These are phyloP conservation scores for Pantelozetes paolii DNA, from an alignment of 2,888 invertebrate genomes.

Conservation along the genomic window DNA sequence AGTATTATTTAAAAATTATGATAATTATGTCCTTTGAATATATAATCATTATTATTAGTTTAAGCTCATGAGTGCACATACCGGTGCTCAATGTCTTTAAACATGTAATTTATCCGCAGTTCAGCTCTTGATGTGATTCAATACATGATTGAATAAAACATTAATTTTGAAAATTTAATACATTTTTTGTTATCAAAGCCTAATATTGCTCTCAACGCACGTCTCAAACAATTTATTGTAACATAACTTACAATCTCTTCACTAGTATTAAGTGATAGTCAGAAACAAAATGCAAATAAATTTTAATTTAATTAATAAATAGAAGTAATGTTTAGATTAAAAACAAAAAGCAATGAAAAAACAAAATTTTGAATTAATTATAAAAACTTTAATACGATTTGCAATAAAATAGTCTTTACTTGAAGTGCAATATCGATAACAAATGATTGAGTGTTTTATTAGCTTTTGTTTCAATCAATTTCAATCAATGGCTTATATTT, in stretches of 20 bases:
- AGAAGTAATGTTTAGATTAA: no score
- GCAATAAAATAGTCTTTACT: no score
- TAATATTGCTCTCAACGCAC: constrained; percentile 21
- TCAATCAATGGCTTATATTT: not conserved
- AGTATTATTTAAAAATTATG: constrained; percentile 18
- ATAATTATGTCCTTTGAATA: constrained; percentile 7
- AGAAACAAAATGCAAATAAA: constrained; percentile 4
- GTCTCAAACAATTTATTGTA: constrained; percentile 20
- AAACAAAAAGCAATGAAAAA: no score
- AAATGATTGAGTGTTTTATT: not conserved
- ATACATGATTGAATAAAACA: constrained; percentile 4
- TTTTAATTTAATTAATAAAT: no score
- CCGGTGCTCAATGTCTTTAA: not conserved
- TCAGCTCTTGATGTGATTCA: constrained; percentile 7
- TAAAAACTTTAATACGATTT: no score
- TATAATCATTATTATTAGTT: not conserved
- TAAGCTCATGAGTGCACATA: constrained; percentile 33
- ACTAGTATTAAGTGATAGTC: no score
- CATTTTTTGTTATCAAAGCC: not conserved
- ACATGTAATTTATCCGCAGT: not conserved
- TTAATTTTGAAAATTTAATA: not conserved
- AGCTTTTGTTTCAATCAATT: not conserved
- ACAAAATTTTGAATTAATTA: no score
- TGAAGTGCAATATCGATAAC: not conserved
- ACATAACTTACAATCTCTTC: not conserved